Percentiles rank a stretch among this genome's conserved stretches.
These are phyloP conservation scores for Tuta absoluta DNA, from an alignment of 2,888 invertebrate genomes.

Conservation along the genomic window DNA sequence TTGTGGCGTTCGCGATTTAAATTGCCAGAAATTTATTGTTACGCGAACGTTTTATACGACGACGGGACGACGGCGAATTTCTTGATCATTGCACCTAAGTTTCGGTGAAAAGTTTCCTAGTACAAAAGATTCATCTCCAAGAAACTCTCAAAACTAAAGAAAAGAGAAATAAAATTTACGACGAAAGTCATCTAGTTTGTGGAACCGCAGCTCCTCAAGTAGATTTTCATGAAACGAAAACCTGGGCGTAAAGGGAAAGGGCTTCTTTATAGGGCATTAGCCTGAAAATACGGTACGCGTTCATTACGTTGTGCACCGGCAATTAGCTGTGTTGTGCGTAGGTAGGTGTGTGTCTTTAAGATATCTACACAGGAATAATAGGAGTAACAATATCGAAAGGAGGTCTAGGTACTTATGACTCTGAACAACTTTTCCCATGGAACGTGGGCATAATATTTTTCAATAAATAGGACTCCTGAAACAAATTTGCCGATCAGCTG, in stretches of 20 bases:
- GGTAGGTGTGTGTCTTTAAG: too few species aligned
- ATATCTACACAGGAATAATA: too few species aligned
- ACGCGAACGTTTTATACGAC: slow-evolving; percentile 12
- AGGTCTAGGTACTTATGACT: too few species aligned
- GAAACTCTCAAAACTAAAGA: slow-evolving; percentile 17
- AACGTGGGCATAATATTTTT: too few species aligned
- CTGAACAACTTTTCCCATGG: too few species aligned
- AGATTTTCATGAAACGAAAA: slow-evolving; percentile 51
- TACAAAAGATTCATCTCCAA: background rate
- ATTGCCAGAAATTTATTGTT: slow-evolving; percentile 22
- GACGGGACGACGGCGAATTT: slow-evolving; percentile 5
- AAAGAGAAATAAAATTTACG: slow-evolving; percentile 36
- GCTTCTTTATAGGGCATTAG: slow-evolving; percentile 65
- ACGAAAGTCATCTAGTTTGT: slow-evolving; percentile 33
- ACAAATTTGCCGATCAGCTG: too few species aligned
- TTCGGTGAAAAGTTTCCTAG: background rate
- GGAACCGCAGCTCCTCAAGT: slow-evolving; percentile 33
- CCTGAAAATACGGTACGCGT: slow-evolving; percentile 57
- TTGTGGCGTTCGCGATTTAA: slow-evolving; percentile 25
- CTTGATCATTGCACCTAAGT: slow-evolving; percentile 1
- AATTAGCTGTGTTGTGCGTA: slow-evolving; percentile 44
- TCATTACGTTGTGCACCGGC: slow-evolving; percentile 54
- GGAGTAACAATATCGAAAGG: too few species aligned
- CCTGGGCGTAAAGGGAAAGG: slow-evolving; percentile 47
- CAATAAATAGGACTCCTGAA: too few species aligned